phyloP scores from a whole-genome alignment of 1,140 invertebrate species.

The Zaprionus tsacasi region DNA sequence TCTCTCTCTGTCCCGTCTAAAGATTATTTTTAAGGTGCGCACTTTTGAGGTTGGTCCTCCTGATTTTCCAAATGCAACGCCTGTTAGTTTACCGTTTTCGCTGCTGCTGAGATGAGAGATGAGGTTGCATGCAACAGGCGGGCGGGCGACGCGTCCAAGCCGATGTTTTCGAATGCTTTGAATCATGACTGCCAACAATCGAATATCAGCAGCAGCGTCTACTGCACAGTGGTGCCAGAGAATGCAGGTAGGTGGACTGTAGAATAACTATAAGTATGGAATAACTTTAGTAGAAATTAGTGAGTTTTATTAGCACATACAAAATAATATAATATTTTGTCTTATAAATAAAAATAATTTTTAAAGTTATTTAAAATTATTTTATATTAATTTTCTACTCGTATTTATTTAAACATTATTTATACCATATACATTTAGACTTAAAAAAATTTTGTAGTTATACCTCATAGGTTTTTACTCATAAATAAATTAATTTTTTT shows the following conservation, averaged over 20 bases:
- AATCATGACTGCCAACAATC: conserved; percentile 81
- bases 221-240: conserved; percentile 34
- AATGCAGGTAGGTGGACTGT: neutral
- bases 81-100: conserved; percentile 80
- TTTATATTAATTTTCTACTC: too few relatives aligned
- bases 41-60: conserved; percentile 81
- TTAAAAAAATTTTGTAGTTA: too few relatives aligned
- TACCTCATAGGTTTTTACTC: too few relatives aligned
- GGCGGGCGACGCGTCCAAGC: conserved; percentile 50
- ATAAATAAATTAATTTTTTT: too few relatives aligned
- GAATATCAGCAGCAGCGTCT: conserved; percentile 67
- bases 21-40: conserved; percentile 82
- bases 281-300: too few relatives aligned
- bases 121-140: conserved; percentile 77
- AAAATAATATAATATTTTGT: too few relatives aligned
- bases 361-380: too few relatives aligned
- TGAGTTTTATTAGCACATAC: too few relatives aligned
- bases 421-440: too few relatives aligned
- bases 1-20: conserved; percentile 39
- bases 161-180: conserved; percentile 70
- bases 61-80: conserved; percentile 81
- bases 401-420: too few relatives aligned
- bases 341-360: too few relatives aligned
- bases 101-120: conserved; percentile 62
- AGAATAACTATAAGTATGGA: neutral